Base-by-base conservation (phyloP, 2,888 invertebrate genomes). In the Sericinus montela region DNA sequence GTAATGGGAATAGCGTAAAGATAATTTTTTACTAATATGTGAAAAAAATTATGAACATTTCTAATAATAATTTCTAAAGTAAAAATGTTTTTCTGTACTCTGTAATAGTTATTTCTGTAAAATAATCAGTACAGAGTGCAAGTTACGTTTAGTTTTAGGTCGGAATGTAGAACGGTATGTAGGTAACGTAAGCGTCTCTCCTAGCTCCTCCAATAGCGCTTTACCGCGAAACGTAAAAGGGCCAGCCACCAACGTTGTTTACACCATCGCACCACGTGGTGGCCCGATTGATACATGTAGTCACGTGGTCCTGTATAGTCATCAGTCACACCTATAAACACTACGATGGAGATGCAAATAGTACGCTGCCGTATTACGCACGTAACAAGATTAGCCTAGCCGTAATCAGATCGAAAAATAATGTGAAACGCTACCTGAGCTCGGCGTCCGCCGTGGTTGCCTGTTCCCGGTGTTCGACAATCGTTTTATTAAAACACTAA, bases 241-340 rank as follows among this genome's bases (percentile, higher is more conserved):
- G 70, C 69, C 40, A 45, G 65, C 62, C 25, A 25, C 4, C 25
- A 19, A 51, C 72, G 71, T 80, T 83, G 83, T 83, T 83, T 83
- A 82, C 80, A 76, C 73, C 78, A 72, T 52, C 60, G 59, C 63
- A 83, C 84, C 86, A 86, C 86, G 87, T 87, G 86, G 85, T 80
- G 66, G 68, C 58, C n/a, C 60, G 62, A 61, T 67, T 67, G 63
- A 64, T 68, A 75, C 72, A 72, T 66, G 69, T 62, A 62, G 70
- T 85, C 83, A 86, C 86, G 82, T 85, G 85, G 77, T 63, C 62
- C 62, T 71, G 69, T 63, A 8, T 8, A 25, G 4, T 25, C 19
- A 68, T 45, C 65, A 71, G 61, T 64, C 65, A 69, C 67, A 72
- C 69, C 66, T 72, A 67, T 62, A 19, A 19, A 65, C 63, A 63